Percentiles rank a stretch among this genome's conserved stretches.
Evolutionary conservation across 1,140 invertebrate species (phyloP).

Genomic region (Drosophila miranda): DNA sequence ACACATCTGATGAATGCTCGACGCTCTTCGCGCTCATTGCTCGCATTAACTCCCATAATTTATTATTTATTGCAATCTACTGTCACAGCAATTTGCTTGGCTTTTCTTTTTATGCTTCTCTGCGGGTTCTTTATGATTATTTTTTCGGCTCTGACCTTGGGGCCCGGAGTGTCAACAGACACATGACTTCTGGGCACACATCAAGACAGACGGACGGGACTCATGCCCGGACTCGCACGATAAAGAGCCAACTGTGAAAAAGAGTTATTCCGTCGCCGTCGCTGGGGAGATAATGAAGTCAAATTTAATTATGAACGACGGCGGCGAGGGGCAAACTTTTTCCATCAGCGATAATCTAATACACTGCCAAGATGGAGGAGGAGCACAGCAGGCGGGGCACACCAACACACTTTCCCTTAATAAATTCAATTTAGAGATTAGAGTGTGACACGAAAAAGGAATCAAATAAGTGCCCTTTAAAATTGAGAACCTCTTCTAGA

Average conservation of each 20-base stretch:
- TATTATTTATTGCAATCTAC: constrained; percentile 74
- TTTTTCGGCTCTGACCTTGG: constrained; percentile 60
- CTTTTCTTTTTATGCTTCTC: constrained; percentile 42
- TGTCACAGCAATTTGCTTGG: constrained; percentile 66
- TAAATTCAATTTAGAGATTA: no score
- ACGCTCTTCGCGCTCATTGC: constrained; percentile 49
- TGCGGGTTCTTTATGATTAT: constrained; percentile 39
- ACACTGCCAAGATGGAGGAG: constrained; percentile 11
- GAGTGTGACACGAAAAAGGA: no score
- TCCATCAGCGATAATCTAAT: constrained; percentile 8
- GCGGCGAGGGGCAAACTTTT: constrained; percentile 3
- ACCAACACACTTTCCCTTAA: no score
- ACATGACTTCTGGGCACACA: constrained; percentile 35
- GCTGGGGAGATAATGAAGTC: constrained; percentile 46
- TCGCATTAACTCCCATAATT: constrained; percentile 63
- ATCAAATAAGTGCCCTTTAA: no score
- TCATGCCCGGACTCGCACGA: neutral
- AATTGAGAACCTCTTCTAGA: no score
- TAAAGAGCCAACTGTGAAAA: constrained; percentile 45
- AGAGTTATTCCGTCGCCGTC: constrained; percentile 44
- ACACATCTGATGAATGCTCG: constrained; percentile 48
- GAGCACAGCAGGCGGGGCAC: neutral
- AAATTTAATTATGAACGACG: constrained; percentile 49
- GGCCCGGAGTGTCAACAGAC: constrained; percentile 51
- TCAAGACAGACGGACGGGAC: neutral